phyloP scores from a whole-genome alignment of 2,113 vertebrate genomes.

The Sphaerodactylus townsendi region DNA sequence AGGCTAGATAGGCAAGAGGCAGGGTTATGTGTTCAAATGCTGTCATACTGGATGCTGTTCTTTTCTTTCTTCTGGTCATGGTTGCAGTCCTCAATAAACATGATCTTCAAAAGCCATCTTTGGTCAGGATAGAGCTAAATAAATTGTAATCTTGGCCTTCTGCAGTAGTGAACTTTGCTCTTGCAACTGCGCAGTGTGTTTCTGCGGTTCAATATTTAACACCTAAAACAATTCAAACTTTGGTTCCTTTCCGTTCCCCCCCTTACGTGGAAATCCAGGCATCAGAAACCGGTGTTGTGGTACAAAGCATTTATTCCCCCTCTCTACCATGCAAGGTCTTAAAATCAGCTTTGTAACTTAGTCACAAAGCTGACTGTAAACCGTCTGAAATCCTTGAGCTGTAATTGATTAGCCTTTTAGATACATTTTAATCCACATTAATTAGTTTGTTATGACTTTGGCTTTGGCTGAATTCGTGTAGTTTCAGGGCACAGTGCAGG shows the following conservation, averaged over 20 bases:
- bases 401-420: slow-evolving; percentile 7
- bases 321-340: not conserved
- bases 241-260: too few relatives aligned
- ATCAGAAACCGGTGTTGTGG: not conserved
- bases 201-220: not conserved
- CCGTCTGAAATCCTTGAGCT: not conserved
- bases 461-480: not conserved
- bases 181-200: not conserved
- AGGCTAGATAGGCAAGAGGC: too few relatives aligned
- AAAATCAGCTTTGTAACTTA: not conserved
- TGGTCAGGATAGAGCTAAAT: not conserved
- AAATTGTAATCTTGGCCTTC: not conserved
- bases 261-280: not conserved
- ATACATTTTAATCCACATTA: not conserved
- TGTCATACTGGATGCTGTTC: too few relatives aligned
- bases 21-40: too few relatives aligned
- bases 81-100: not conserved
- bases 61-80: not conserved
- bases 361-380: not conserved
- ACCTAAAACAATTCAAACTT: not conserved
- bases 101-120: not conserved
- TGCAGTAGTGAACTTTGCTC: not conserved
- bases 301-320: not conserved
- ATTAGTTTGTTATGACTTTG: not conserved
- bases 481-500: too few relatives aligned